Conservation (phyloP, 2,113 vertebrate genomes). For the Oreochromis spilurus region DNA sequence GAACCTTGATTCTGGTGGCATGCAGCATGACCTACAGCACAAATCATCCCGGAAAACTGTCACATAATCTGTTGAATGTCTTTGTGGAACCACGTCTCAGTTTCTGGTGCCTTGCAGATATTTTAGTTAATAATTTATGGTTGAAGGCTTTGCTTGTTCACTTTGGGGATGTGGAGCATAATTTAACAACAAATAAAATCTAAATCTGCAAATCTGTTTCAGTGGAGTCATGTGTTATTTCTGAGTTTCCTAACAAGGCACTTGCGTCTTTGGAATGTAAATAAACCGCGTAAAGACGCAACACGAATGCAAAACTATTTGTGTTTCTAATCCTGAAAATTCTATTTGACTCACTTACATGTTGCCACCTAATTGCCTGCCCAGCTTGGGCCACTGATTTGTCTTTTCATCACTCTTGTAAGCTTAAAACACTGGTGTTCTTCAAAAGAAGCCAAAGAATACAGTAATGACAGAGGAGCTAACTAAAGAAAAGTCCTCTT, state of each 20-base stretch:
- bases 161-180: background rate
- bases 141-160: background rate
- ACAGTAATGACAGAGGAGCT: slow-evolving; percentile 38
- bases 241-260: background rate
- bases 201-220: background rate
- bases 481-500: slow-evolving; percentile 8
- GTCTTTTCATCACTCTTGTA: background rate
- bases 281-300: background rate
- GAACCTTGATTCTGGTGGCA: background rate
- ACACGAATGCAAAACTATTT: background rate
- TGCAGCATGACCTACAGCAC: background rate
- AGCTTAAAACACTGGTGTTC: background rate
- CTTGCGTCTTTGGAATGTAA: background rate
- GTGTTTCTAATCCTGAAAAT: background rate
- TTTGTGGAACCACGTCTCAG: background rate
- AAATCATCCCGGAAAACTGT: background rate
- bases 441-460: background rate
- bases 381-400: background rate
- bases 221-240: background rate
- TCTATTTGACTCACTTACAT: background rate
- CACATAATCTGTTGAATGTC: background rate
- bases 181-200: background rate
- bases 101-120: background rate
- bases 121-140: background rate
- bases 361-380: background rate